These are phyloP conservation scores for Piscicola geometra DNA, from an alignment of 2,888 invertebrate species.

Conservation along the genomic window DNA sequence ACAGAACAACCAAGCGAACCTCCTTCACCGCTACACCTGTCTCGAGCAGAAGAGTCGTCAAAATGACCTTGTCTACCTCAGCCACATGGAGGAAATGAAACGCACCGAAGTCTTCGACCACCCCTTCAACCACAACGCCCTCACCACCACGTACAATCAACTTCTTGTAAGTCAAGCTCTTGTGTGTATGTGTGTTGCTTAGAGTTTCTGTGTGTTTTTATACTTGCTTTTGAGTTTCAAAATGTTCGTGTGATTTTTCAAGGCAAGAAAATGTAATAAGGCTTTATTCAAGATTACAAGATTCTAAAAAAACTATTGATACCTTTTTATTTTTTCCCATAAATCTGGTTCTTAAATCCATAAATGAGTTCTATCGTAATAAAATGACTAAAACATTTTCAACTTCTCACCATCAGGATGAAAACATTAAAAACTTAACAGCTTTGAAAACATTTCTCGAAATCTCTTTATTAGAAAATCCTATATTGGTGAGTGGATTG, in stretches of 20 bases:
- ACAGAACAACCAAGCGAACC: conserved; percentile 15
- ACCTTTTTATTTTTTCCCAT: too few relatives aligned
- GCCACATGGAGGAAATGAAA: background rate
- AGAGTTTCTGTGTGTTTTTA: too few relatives aligned
- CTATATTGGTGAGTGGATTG: conserved; percentile 18
- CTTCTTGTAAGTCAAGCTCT: conserved; percentile 8
- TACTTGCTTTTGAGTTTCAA: too few relatives aligned
- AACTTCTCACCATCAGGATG: conserved; percentile 9
- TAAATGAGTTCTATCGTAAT: too few relatives aligned
- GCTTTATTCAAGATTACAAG: too few relatives aligned
- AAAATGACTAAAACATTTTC: too few relatives aligned
- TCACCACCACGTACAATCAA: background rate
- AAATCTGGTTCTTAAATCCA: too few relatives aligned
- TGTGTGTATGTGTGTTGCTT: too few relatives aligned
- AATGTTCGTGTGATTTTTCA: too few relatives aligned
- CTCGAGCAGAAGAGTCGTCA: background rate
- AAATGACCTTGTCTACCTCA: background rate
- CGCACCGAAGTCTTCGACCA: background rate
- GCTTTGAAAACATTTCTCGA: conserved; percentile 19
- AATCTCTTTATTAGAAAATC: conserved; percentile 10
- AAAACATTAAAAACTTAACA: conserved; percentile 25
- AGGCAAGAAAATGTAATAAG: too few relatives aligned
- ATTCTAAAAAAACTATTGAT: too few relatives aligned
- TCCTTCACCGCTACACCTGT: background rate
- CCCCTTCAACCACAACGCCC: background rate